A percentile compares a stretch with the other conserved stretches of the same genome.
Conservation (phyloP, 2,113 vertebrate genomes). For the Brachyhypopomus gauderio region DNA sequence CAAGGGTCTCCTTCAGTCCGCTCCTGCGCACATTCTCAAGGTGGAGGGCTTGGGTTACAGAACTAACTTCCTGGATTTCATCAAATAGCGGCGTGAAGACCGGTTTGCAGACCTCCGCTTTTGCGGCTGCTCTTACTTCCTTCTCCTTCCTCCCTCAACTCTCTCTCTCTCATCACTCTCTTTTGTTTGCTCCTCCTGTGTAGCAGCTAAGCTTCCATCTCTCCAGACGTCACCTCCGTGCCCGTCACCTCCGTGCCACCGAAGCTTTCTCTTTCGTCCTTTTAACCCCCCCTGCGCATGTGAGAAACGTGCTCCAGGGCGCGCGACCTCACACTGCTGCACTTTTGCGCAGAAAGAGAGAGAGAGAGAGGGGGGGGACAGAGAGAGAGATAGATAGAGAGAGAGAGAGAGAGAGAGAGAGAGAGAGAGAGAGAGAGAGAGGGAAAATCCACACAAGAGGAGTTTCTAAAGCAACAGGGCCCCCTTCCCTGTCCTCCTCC, state of each 20-base stretch:
- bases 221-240: too few species aligned
- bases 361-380: background rate
- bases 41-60: conserved; percentile 77
- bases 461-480: conserved; percentile 37
- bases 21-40: conserved; percentile 69
- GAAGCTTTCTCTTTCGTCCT: background rate
- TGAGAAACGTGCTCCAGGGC: conserved; percentile 14
- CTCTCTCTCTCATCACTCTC: conserved; percentile 7
- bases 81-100: conserved; percentile 70
- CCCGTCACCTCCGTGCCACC: too few species aligned
- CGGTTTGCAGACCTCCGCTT: conserved; percentile 43
- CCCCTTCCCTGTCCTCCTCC: background rate
- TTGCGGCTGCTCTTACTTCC: conserved; percentile 39
- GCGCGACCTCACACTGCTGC: conserved; percentile 13
- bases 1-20: conserved; percentile 78
- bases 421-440: conserved; percentile 7
- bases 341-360: conserved; percentile 14
- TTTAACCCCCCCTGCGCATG: background rate
- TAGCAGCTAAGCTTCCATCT: too few species aligned
- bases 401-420: background rate
- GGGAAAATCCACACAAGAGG: background rate
- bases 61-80: conserved; percentile 82
- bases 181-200: background rate
- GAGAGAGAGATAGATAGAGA: background rate
- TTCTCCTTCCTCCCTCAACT: background rate